A percentile compares a stretch with the other conserved stretches of the same genome.
Evolutionary conservation across 1,140 invertebrate species (phyloP).

Genomic region (Drosophila chauvacae): DNA sequence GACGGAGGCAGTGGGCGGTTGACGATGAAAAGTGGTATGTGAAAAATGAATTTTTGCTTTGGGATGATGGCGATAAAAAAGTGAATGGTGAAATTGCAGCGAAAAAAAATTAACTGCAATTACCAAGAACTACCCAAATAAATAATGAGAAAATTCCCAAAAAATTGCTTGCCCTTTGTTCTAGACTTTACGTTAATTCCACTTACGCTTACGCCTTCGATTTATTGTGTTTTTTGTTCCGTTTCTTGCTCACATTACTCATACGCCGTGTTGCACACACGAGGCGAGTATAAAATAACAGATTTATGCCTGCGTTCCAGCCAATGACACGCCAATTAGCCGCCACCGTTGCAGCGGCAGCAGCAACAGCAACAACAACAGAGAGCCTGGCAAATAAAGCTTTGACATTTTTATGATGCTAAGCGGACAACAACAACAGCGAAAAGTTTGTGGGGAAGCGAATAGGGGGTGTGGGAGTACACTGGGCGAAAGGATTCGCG

Average conservation of each 20-base stretch:
- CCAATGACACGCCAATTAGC: conserved; percentile 84
- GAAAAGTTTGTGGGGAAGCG: conserved; percentile 3
- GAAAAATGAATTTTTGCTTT: conserved; percentile 19
- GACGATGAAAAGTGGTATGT: conserved; percentile 40
- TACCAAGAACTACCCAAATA: neutral
- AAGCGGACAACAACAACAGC: conserved; percentile 50
- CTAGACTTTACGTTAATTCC: neutral
- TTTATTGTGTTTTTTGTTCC: conserved; percentile 26
- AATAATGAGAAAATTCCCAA: conserved; percentile 5
- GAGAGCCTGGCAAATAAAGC: conserved; percentile 77
- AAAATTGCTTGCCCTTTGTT: conserved; percentile 2
- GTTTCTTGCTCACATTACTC: conserved; percentile 70
- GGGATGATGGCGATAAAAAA: conserved; percentile 30
- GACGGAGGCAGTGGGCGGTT: neutral
- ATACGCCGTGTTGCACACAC: conserved; percentile 74
- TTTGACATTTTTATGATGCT: conserved; percentile 84
- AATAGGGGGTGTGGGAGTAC: neutral
- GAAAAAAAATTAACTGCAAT: conserved; percentile 9
- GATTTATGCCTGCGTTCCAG: conserved; percentile 79
- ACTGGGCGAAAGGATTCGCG: neutral
- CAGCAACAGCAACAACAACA: conserved; percentile 29
- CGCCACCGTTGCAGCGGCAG: conserved; percentile 27
- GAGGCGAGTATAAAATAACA: conserved; percentile 77
- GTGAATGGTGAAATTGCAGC: conserved; percentile 39
- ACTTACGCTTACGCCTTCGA: neutral